Conservation (phyloP, 1,140 invertebrate genomes). For the Nylanderia fulva region DNA sequence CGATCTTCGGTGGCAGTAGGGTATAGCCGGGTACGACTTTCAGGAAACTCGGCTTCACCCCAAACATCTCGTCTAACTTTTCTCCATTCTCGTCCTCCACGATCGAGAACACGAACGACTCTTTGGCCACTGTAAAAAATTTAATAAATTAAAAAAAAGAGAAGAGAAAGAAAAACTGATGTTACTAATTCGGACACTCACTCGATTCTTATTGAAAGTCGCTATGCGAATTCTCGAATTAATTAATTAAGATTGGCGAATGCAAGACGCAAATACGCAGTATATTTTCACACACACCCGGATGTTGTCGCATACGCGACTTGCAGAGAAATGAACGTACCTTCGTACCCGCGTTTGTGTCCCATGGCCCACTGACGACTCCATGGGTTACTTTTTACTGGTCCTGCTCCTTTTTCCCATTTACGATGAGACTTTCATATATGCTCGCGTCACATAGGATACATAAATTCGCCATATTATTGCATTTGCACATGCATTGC, state of each 20-base stretch:
- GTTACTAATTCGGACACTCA: slow-evolving; percentile 5
- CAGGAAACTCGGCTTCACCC: slow-evolving; percentile 89
- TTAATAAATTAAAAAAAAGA: neutral
- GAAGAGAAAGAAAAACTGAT: neutral
- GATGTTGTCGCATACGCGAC: slow-evolving; percentile 44
- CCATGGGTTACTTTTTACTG: slow-evolving; percentile 50
- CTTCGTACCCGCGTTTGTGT: neutral
- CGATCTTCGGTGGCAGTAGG: slow-evolving; percentile 89
- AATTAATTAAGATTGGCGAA: neutral
- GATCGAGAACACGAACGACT: slow-evolving; percentile 87
- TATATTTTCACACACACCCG: neutral
- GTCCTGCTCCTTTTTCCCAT: slow-evolving; percentile 8
- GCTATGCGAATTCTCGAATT: neutral
- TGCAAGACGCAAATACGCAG: neutral
- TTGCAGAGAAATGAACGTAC: slow-evolving; percentile 66
- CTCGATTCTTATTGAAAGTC: neutral
- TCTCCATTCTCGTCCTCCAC: slow-evolving; percentile 87
- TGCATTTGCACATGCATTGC: too few relatives aligned
- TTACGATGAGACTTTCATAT: slow-evolving; percentile 48
- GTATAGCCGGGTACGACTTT: slow-evolving; percentile 90
- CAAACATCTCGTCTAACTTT: slow-evolving; percentile 89
- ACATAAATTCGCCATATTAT: neutral
- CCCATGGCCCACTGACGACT: neutral
- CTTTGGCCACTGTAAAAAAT: slow-evolving; percentile 58
- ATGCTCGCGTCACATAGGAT: neutral